Base-by-base conservation (phyloP, 2,797 vertebrate species). In the Hydrophis major region DNA sequence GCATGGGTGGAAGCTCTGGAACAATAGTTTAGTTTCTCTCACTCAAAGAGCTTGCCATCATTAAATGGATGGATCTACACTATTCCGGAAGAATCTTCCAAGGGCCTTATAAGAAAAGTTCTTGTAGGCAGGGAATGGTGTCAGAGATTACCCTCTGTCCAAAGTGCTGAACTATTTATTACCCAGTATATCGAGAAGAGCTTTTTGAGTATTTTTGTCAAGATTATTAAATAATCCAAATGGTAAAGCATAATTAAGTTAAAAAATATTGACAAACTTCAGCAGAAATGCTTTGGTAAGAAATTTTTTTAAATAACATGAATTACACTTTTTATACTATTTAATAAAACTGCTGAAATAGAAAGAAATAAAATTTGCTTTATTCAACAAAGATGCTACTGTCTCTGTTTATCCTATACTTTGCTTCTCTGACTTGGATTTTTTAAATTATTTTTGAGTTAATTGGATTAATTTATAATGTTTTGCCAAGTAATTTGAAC, bases 151-250 rank as follows among this genome's bases (percentile, higher is more conserved):
- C 12, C 6, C 53, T 25, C 88, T 93, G 88, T 90, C 92, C 92
- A 93, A n/a, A 37, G 92, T 90, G 13, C 92, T 93, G 92, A 90
- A 93, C 13, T 56, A 11, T 32, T 32, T 32, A 32, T 87, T 57
- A 32, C 1, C 5, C 28, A n/a, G 55, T 88, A 57, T 32, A 88
- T 57, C 5, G 11, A 10, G 89, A 28, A n/a, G 27, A 63, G 83
- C 20, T 88, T 55, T 86, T n/a, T 86, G 47, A 60, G 22, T 61
- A 59, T 32, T 55, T 89, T 95, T 93, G 0, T 16, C 93, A 20
- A 0, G 2, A 13, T 20, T 37, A 42, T 60, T 88, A 66, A 60
- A 63, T 27, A 66, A 91, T 61, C 42, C 20, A 3, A 50, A 66
- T 92, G 27, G 5, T 66, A n/a, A 61, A 89, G 22, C 20, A 93